Conservation (phyloP, 2,888 invertebrate genomes). For the Drosophila putrida region DNA sequence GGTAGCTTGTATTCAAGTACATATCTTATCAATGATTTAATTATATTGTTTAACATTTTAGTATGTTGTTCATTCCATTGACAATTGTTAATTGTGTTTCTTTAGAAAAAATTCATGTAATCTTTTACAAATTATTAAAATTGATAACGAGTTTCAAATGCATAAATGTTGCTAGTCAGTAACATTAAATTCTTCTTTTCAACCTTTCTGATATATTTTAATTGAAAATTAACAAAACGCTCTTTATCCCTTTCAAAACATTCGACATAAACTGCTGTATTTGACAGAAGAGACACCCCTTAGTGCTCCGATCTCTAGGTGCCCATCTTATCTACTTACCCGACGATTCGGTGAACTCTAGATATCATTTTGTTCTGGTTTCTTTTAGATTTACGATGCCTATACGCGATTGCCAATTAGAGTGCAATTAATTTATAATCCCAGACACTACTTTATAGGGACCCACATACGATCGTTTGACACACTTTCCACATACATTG, state of each 20-base stretch:
- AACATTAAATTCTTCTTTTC: too few relatives aligned
- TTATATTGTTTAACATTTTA: neutral
- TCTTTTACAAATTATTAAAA: too few relatives aligned
- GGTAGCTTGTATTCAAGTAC: neutral
- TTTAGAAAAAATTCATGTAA: too few relatives aligned
- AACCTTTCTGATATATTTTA: too few relatives aligned
- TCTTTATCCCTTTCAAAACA: too few relatives aligned
- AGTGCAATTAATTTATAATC: constrained; percentile 80
- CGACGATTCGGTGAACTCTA: constrained; percentile 20
- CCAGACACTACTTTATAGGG: constrained; percentile 49
- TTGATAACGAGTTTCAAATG: too few relatives aligned
- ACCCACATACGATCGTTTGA: constrained; percentile 60
- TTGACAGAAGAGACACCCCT: neutral
- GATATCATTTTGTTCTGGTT: constrained; percentile 23
- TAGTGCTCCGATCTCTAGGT: neutral
- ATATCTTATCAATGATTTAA: neutral
- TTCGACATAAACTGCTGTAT: neutral
- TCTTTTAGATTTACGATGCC: constrained; percentile 65
- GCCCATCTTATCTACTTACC: constrained; percentile 10
- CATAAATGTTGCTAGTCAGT: too few relatives aligned
- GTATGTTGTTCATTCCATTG: neutral
- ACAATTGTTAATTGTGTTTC: neutral
- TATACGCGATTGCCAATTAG: constrained; percentile 70
- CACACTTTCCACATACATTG: constrained; percentile 60
- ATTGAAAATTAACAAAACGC: too few relatives aligned